Evolutionary conservation across 2,888 invertebrate genomes (phyloP).

Genomic region (Lasioglossum figueresi): DNA sequence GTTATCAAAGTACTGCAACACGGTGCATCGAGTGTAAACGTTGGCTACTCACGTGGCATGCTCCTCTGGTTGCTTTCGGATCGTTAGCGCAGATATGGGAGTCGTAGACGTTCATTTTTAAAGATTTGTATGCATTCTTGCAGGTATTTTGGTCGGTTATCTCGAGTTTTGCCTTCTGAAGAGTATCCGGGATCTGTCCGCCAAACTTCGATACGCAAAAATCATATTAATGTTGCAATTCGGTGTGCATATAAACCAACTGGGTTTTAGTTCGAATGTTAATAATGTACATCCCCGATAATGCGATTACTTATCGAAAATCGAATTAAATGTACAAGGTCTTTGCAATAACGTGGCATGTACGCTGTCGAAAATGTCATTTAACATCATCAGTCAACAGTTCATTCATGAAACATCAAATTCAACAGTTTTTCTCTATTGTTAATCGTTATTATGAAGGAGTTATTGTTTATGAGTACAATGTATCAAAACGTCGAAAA

Average conservation of each 20-base stretch:
- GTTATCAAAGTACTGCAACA: background rate
- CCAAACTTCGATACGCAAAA: constrained; percentile 55
- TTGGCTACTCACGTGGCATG: constrained; percentile 64
- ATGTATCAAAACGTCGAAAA: background rate
- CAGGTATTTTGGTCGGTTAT: constrained; percentile 85
- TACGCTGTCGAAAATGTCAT: background rate
- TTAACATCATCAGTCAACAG: too few species aligned
- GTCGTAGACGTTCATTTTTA: constrained; percentile 37
- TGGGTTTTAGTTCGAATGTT: background rate
- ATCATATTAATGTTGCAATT: background rate
- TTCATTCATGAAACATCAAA: too few species aligned
- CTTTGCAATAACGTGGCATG: background rate
- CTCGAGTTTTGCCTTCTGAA: constrained; percentile 85
- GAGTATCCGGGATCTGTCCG: constrained; percentile 68
- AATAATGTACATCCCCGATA: background rate
- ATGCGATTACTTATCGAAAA: background rate
- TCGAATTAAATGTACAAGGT: background rate
- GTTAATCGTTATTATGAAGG: background rate
- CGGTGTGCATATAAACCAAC: background rate
- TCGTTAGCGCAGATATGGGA: constrained; percentile 64
- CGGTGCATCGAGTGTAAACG: background rate
- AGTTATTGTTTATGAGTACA: background rate
- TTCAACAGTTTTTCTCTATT: too few species aligned
- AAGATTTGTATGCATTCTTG: constrained; percentile 60
- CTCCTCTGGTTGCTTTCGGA: constrained; percentile 47